phyloP scores from a whole-genome alignment of 2,113 vertebrate species.

The Euleptes europaea region DNA sequence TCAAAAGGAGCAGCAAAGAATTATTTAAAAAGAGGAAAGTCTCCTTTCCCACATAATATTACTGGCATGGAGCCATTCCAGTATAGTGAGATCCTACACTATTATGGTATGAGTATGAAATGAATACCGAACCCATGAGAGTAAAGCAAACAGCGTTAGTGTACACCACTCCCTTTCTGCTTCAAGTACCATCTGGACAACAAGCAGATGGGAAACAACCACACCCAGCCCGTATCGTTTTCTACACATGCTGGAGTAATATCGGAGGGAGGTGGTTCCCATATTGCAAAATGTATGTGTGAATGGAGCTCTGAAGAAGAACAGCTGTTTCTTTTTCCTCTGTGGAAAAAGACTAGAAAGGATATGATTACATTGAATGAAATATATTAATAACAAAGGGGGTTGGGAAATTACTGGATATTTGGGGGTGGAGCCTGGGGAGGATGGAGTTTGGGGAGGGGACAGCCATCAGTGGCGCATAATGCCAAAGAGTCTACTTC shows the following conservation, averaged over 20 bases:
- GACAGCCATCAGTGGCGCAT: too few relatives aligned
- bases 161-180: too few relatives aligned
- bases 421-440: too few relatives aligned
- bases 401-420: too few relatives aligned
- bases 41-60: background rate
- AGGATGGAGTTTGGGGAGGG: too few relatives aligned
- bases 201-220: background rate
- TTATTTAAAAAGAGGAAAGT: background rate
- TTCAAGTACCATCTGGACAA: background rate
- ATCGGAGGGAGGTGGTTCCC: background rate
- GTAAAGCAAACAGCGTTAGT: background rate
- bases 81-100: background rate
- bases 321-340: background rate
- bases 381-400: conserved; percentile 47
- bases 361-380: conserved; percentile 56
- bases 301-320: background rate
- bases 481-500: too few relatives aligned
- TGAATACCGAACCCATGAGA: too few relatives aligned
- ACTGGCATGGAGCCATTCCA: too few relatives aligned
- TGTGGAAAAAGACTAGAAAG: background rate
- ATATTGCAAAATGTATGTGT: background rate
- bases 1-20: background rate
- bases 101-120: background rate
- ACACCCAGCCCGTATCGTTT: background rate
- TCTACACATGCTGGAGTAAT: background rate